Conservation (phyloP, 1,140 invertebrate genomes). For the Cydia amplana region DNA sequence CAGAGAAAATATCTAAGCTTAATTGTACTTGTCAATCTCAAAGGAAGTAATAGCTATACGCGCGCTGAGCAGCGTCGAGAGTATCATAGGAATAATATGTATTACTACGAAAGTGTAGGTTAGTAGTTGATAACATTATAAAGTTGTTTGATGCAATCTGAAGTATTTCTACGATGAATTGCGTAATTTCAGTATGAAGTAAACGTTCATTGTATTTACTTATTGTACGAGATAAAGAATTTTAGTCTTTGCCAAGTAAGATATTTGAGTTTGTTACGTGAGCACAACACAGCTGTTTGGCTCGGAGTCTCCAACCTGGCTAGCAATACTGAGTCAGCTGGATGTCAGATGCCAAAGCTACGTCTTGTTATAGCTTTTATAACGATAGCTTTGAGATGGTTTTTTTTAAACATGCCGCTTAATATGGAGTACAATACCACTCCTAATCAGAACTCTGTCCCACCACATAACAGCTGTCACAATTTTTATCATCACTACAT, state of each 20-base stretch:
- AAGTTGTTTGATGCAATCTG: not conserved
- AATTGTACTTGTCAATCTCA: conserved; percentile 41
- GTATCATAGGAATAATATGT: not conserved
- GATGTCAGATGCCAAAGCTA: conserved; percentile 30
- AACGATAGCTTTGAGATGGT: not conserved
- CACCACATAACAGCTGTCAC: too few relatives aligned
- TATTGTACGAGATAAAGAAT: not conserved
- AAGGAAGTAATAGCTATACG: conserved; percentile 35
- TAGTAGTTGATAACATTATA: not conserved
- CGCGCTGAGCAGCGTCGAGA: not conserved
- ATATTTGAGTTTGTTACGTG: conserved; percentile 39
- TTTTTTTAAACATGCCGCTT: not conserved
- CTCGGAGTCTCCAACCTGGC: not conserved
- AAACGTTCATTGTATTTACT: not conserved
- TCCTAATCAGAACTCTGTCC: too few relatives aligned
- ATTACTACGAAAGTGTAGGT: not conserved
- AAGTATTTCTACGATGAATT: too few relatives aligned
- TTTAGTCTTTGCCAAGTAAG: not conserved
- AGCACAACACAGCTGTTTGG: conserved; percentile 57
- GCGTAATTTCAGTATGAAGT: not conserved
- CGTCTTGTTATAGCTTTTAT: not conserved
- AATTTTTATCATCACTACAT: too few relatives aligned
- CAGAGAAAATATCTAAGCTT: conserved; percentile 46
- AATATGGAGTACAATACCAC: too few relatives aligned
- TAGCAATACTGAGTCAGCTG: not conserved